phyloP scores from a whole-genome alignment of 1,140 invertebrate genomes.

The Cyrtorhinus lividipennis region DNA sequence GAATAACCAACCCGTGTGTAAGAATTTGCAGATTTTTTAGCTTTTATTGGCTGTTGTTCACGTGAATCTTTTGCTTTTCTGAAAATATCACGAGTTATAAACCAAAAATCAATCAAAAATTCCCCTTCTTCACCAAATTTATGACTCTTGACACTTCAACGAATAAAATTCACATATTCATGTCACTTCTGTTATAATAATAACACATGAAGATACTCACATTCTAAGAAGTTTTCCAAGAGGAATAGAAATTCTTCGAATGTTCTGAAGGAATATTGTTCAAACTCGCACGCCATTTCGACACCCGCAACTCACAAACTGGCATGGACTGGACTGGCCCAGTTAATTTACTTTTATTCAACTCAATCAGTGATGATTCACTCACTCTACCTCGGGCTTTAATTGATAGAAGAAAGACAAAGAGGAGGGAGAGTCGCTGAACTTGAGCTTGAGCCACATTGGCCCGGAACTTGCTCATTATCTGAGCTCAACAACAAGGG shows the following conservation, averaged over 20 bases:
- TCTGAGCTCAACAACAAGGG: too few relatives aligned
- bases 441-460: too few relatives aligned
- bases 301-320: neutral
- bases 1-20: too few relatives aligned
- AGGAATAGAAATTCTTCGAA: neutral
- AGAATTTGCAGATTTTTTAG: too few relatives aligned
- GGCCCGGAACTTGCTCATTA: too few relatives aligned
- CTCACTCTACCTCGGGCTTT: neutral
- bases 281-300: neutral
- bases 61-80: too few relatives aligned
- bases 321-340: neutral
- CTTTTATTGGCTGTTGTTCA: too few relatives aligned
- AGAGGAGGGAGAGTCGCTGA: neutral
- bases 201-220: neutral
- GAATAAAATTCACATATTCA: too few relatives aligned
- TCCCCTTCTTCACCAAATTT: too few relatives aligned
- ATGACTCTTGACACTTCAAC: too few relatives aligned
- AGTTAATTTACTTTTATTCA: neutral
- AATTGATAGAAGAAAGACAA: neutral
- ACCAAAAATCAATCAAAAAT: too few relatives aligned
- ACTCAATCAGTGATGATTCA: neutral
- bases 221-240: neutral
- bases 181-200: neutral
- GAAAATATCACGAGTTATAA: too few relatives aligned
- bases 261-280: neutral